Conservation (phyloP, 2,113 vertebrate species). For the Cinclus mexicanus region DNA sequence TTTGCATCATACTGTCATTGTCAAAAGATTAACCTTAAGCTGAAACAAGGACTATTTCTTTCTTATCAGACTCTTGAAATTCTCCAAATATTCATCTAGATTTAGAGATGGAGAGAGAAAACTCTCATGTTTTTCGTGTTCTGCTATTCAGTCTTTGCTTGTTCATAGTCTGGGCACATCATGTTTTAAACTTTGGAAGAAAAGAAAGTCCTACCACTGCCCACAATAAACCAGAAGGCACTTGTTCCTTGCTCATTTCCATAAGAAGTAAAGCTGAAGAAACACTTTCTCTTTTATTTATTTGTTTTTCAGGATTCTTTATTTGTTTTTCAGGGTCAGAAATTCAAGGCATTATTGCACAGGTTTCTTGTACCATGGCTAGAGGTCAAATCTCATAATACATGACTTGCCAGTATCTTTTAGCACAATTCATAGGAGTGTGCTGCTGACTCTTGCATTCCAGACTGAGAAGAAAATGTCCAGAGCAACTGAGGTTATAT, state of each 20-base stretch:
- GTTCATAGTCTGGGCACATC: background rate
- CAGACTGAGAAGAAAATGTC: constrained; percentile 52
- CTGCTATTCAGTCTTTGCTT: background rate
- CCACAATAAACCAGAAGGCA: constrained; percentile 37
- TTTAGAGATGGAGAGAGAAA: background rate
- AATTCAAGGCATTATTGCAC: constrained; percentile 55
- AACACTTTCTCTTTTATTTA: constrained; percentile 58
- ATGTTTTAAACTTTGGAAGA: background rate
- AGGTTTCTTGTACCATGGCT: constrained; percentile 34
- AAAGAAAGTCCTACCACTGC: constrained; percentile 26
- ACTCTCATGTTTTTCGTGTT: background rate
- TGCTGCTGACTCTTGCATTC: constrained; percentile 63
- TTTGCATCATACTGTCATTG: background rate
- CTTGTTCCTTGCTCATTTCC: constrained; percentile 26
- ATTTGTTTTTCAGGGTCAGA: constrained; percentile 67
- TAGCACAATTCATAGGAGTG: constrained; percentile 62
- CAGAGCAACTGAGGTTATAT: constrained; percentile 50
- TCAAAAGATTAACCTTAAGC: background rate
- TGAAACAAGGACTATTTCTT: background rate
- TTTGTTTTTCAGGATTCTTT: constrained; percentile 34
- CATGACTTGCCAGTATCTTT: constrained; percentile 68
- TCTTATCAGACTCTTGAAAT: background rate
- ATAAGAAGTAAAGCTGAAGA: constrained; percentile 43
- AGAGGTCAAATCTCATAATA: constrained; percentile 66
- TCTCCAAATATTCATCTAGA: background rate